Conservation (phyloP, 2,113 vertebrate genomes). For the Alethe castanea region DNA sequence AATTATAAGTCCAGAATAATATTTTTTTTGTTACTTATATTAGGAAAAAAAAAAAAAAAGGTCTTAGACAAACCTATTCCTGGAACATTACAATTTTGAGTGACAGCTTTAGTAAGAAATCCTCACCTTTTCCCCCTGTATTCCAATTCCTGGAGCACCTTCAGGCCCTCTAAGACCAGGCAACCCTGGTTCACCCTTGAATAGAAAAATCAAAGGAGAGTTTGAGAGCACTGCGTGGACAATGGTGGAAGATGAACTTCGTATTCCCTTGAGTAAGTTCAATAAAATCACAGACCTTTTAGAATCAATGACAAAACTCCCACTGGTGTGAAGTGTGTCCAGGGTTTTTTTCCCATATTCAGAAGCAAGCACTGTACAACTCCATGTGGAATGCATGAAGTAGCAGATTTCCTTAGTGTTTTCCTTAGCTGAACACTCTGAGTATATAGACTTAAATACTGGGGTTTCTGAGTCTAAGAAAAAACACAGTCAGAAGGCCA, state of each 20-base stretch:
- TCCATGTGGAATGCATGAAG: not conserved
- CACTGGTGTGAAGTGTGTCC: not conserved
- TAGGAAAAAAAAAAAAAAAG: not conserved
- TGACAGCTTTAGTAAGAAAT: not conserved
- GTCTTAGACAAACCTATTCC: not conserved
- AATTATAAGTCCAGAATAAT: not conserved
- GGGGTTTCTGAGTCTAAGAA: not conserved
- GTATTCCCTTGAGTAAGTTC: not conserved
- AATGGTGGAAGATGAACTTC: not conserved
- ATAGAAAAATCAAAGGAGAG: not conserved
- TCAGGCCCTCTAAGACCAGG: conserved; percentile 82
- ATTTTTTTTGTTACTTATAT: not conserved
- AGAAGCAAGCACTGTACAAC: not conserved
- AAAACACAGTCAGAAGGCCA: not conserved
- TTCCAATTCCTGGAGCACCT: conserved; percentile 81
- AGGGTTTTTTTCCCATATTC: not conserved
- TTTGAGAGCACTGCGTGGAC: not conserved
- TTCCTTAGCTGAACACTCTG: not conserved
- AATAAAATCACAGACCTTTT: not conserved
- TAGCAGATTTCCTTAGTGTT: not conserved
- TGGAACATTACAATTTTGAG: not conserved
- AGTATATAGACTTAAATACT: not conserved
- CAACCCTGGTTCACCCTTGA: conserved; percentile 83
- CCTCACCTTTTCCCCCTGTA: conserved; percentile 86
- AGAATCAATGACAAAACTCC: not conserved